Conservation (phyloP, 2,888 invertebrate species). For the Euzetes globulus region DNA sequence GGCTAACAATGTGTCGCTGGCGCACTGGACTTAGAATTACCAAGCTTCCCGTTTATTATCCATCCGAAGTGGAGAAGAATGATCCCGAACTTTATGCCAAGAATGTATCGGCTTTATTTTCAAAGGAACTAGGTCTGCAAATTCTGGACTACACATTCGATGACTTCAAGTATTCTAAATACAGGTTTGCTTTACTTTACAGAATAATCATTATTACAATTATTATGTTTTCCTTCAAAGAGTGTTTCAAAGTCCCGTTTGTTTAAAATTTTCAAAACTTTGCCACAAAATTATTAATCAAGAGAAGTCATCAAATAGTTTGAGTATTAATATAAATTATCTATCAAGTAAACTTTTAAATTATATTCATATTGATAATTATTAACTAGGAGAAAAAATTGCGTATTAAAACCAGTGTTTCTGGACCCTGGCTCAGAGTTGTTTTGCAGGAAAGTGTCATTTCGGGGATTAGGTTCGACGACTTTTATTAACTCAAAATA, state of each 20-base stretch:
- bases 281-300: constrained; percentile 25
- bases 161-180: constrained; percentile 25
- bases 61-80: constrained; percentile 72
- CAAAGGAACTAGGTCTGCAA: constrained; percentile 53
- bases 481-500: no score
- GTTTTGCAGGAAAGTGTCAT: no score
- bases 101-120: constrained; percentile 84
- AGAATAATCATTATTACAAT: not conserved
- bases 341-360: not conserved
- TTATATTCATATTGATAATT: no score
- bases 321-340: not conserved
- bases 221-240: not conserved
- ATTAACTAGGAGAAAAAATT: no score
- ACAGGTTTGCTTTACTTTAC: constrained; percentile 27
- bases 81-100: constrained; percentile 81
- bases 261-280: constrained; percentile 33
- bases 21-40: constrained; percentile 53
- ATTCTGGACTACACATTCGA: constrained; percentile 30
- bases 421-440: no score
- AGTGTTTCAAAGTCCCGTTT: constrained; percentile 31
- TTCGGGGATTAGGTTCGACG: no score
- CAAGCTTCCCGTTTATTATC: constrained; percentile 83
- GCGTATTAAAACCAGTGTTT: no score
- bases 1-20: constrained; percentile 35
- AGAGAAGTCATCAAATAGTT: not conserved